Evolutionary conservation across 2,888 invertebrate species (phyloP), one percentile per base, ranked within the genome.

Genomic region (Athalia cordata): DNA sequence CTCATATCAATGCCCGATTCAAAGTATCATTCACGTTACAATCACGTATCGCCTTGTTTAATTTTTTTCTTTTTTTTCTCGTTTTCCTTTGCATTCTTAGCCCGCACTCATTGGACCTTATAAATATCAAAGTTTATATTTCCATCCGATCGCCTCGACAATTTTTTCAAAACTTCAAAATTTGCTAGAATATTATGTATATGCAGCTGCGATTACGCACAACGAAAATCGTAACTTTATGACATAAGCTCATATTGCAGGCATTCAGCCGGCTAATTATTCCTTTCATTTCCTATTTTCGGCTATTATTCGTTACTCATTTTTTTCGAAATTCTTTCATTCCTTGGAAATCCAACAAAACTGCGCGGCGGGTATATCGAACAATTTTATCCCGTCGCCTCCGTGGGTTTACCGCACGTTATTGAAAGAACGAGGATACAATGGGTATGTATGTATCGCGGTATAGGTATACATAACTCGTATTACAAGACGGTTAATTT

Each of bases 401-500:
- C 29, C 29, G 29, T 29, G 29, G 29, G 29, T 29, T 29, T 2
- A 29, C 29, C 29, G 29, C 29, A 29, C 29, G 29, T 29, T 29
- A 29, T 29, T 29, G 29, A 55, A 55, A 55, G 4, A 11, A 55
- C 55, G 55, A 55, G n/a, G 55, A 55, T 11, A 55, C 55, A 4
- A 55, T 8, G 4, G 55, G n/a, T 8, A 29, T n/a, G n/a, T n/a
- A n/a, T n/a, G n/a, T n/a, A n/a, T n/a, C n/a, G n/a, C n/a, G n/a
- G n/a, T 29, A 29, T 29, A 29, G 29, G 29, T 29, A 29, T 29
- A 29, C 29, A 29, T 29, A 9, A 52, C 29, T 68, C 52, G 11
- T 52, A 68, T 55, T 52, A 55, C 68, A 43, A 4, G 8, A 6
- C 7, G 47, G 50, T 29, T 68, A 68, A 68, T 68, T 68, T 68